Base-by-base conservation (phyloP, 2,888 invertebrate genomes). In the Spialia ferax region DNA sequence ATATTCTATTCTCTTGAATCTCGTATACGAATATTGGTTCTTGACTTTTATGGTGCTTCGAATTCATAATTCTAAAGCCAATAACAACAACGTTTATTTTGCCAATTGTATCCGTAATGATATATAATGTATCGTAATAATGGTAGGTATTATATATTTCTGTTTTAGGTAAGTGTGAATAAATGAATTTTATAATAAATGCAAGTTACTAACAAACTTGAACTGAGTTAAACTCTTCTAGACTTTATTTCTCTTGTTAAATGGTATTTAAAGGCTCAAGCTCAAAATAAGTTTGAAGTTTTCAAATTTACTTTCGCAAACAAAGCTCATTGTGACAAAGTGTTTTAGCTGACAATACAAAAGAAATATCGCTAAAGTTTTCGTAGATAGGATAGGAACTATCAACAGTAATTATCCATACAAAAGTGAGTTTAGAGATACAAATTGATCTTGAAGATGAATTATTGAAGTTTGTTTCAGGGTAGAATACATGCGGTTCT, bases 311-410 rank as follows among this genome's bases (percentile, higher is more conserved):
- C 18, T 45, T 23, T 55, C 42, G 45, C 54, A 45, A 61, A 66
- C 60, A 61, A 66, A 66, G 54, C 54, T 61, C 29, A 26, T 42
- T 60, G 60, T 60, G 32, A 61, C 60, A 66, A 54, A 54, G 66
- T 66, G 45, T 66, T 60, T 20, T 26, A 59, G 42, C 66, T 45
- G 54, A 61, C 66, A 55, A 54, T 54, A 61, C 54, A 54, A 66
- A 55, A 61, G 60, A 66, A 54, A 61, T 60, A 65, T 66, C 50
- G 60, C 45, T 45, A 15, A 54, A 66, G 42, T 60, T 61, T 54
- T 54, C 54, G 18, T 13, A 55, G 60, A 66, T 32, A 55, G 42
- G 60, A 54, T 32, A 55, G 8, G 42, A 60, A 60, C 66, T 66
- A 60, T 61, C 60, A 22, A 54, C 38, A 54, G 32, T 54, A 66